Base-by-base conservation (phyloP, 2,888 invertebrate genomes). In the Ctenicera cuprea region DNA sequence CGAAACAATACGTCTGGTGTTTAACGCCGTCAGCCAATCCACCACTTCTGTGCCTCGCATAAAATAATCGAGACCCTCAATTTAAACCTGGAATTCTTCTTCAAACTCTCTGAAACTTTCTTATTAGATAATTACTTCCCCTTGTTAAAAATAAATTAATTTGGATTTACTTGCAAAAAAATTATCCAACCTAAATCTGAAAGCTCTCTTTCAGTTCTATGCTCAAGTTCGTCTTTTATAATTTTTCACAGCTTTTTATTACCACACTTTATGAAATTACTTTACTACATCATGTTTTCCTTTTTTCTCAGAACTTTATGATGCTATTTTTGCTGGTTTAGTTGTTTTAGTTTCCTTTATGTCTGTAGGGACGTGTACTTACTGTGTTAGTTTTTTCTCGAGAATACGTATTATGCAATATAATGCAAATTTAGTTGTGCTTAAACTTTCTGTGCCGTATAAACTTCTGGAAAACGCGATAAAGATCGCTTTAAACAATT, bases 1-100 rank as follows among this genome's bases (percentile, higher is more conserved):
- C 62, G 43, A 62, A 62, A 62, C 62, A 62, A 62, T 62, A 30
- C 45, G 62, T 26, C 62, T 45, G 43, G 7, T 45, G 26, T 45
- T 62, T 45, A 45, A 22, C 30, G 14, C 62, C 16, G 43, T 45
- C 26, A 62, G 59, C 20, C 30, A 57, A 38, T n/a, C n/a, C n/a
- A 26, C 59, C 59, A 20, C 18, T 59, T 59, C 59, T 18, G 22
- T 11, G 16, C 16, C 59, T 59, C 5, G 16, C 18, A 20, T 59
- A 59, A 59, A 59, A 59, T 59, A 18, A 54, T 54, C 54, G 9
- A 33, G 54, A 16, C 14, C 12, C 30, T 54, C 54, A 14, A 54
- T 54, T 54, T 54, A 22, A 30, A 30, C 5, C 26, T 12, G 5
- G 5, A 54, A 14, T 48, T 48, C 18, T 48, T 18, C 9, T 16